These are phyloP conservation scores for Eutrigla gurnardus DNA, from an alignment of 2,797 vertebrate species.

Conservation along the genomic window DNA sequence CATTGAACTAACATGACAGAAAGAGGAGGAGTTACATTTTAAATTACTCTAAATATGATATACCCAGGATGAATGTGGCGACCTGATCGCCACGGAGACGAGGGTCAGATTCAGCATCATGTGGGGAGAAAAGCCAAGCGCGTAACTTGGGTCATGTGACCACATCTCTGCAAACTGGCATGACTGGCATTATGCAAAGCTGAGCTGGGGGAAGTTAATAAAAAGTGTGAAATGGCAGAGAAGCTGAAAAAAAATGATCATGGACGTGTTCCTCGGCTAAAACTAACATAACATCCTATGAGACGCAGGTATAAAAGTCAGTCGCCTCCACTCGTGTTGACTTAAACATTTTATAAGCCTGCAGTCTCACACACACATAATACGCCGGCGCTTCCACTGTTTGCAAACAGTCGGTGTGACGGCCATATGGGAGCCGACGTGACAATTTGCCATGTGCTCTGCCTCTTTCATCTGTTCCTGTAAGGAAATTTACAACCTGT, in stretches of 20 bases:
- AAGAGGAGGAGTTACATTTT: too few species aligned
- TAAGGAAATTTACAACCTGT: constrained; percentile 63
- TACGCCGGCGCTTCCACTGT: constrained; percentile 17
- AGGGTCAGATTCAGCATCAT: neutral
- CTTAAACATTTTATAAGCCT: neutral
- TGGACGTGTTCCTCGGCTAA: too few species aligned
- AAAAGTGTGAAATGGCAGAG: neutral
- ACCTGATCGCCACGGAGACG: neutral
- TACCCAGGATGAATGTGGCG: too few species aligned
- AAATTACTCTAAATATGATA: too few species aligned
- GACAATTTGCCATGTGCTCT: constrained; percentile 56
- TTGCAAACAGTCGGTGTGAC: constrained; percentile 41
- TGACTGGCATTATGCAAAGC: constrained; percentile 20
- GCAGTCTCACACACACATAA: constrained; percentile 8
- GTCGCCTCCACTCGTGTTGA: neutral
- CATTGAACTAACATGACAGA: neutral
- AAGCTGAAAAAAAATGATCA: neutral
- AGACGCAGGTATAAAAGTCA: neutral
- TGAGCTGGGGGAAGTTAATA: constrained; percentile 5
- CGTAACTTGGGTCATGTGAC: neutral
- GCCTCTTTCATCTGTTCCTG: constrained; percentile 63
- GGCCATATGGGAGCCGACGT: constrained; percentile 45
- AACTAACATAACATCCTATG: too few species aligned
- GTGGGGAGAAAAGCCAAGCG: neutral
- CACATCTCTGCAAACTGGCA: neutral